phyloP scores from a whole-genome alignment of 2,113 vertebrate genomes.

The Malaclemys terrapin region DNA sequence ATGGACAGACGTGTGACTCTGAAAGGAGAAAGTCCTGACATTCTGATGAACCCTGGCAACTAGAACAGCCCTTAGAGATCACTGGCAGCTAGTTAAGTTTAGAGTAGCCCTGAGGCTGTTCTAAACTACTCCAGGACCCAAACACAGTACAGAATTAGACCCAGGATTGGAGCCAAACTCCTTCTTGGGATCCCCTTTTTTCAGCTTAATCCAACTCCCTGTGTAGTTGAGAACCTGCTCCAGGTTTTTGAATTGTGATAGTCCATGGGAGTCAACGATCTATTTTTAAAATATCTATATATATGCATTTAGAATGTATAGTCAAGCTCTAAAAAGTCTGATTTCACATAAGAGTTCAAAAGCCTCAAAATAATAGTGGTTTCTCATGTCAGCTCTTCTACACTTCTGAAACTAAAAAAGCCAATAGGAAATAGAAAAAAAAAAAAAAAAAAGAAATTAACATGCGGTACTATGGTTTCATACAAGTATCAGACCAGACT shows the following conservation, averaged over 20 bases:
- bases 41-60: background rate
- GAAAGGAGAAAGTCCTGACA: background rate
- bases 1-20: background rate
- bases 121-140: background rate
- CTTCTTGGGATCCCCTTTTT: background rate
- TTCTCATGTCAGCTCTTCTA: background rate
- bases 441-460: background rate
- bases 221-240: background rate
- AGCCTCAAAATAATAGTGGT: background rate
- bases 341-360: background rate
- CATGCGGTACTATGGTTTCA: rapidly evolving
- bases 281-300: background rate
- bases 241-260: background rate
- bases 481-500: rapidly evolving
- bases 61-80: background rate
- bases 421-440: background rate
- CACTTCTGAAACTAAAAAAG: background rate
- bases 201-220: background rate
- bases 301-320: background rate
- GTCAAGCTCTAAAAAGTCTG: background rate
- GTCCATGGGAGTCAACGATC: background rate
- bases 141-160: background rate
- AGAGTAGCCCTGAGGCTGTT: background rate
- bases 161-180: rapidly evolving
- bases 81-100: background rate